Conservation (phyloP, 1,140 invertebrate species). For the Anastrepha obliqua region DNA sequence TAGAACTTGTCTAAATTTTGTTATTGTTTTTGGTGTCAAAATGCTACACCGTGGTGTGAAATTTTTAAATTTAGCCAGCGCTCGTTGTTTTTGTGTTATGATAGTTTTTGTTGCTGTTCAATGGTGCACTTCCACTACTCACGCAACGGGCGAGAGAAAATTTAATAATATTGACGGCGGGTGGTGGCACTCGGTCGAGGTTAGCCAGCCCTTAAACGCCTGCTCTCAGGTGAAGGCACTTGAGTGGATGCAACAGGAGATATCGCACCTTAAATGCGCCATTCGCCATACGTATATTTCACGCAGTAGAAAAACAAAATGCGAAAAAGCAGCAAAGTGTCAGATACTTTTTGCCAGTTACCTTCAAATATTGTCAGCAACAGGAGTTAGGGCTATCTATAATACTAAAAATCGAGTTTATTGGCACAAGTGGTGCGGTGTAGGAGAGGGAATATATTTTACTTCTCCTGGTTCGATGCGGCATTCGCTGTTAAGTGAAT, state of each 20-base stretch:
- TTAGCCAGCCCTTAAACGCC: not conserved
- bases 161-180: slow-evolving; percentile 55
- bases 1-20: not conserved
- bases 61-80: slow-evolving; percentile 6
- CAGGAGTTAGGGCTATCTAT: slow-evolving; percentile 2
- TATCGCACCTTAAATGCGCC: not conserved
- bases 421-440: not conserved
- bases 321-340: not conserved
- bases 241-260: not conserved
- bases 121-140: not conserved
- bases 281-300: not conserved
- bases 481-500: not conserved
- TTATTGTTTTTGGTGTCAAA: not conserved
- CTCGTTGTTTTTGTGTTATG: not conserved
- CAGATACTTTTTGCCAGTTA: not conserved
- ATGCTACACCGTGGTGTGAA: not conserved
- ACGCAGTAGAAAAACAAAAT: not conserved
- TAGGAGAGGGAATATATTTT: not conserved
- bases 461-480: not conserved
- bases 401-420: slow-evolving; percentile 25
- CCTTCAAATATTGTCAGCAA: not conserved
- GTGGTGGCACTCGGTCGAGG: not conserved
- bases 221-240: not conserved
- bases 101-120: not conserved
- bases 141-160: slow-evolving; percentile 5